These are phyloP conservation scores for Helicoverpa armigera DNA, from an alignment of 1,140 invertebrate species.

Conservation along the genomic window DNA sequence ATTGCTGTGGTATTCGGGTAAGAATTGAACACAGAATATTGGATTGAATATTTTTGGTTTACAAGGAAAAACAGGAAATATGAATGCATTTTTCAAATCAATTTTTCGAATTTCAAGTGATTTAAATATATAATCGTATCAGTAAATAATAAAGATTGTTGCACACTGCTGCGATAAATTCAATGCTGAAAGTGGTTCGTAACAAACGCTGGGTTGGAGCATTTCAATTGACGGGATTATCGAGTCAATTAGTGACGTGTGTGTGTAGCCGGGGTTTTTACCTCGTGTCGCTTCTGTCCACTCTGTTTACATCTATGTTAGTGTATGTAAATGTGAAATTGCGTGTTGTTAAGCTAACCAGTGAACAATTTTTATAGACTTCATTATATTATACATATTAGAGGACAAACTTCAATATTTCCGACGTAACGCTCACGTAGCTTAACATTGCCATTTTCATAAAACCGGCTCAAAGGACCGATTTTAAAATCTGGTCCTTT, in stretches of 20 bases:
- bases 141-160: no score
- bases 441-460: neutral
- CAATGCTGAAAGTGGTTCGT: neutral
- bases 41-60: no score
- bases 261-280: constrained; percentile 10
- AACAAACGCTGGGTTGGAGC: constrained; percentile 17
- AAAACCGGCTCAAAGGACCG: neutral
- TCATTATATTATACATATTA: no score
- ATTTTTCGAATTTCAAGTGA: neutral
- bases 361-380: no score
- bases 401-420: no score
- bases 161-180: neutral
- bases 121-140: no score
- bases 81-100: neutral
- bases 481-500: neutral
- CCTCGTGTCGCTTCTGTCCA: neutral
- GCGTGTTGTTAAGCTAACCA: no score
- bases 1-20: neutral
- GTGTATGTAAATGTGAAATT: neutral
- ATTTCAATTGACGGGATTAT: constrained; percentile 9
- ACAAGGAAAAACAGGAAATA: no score
- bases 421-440: no score
- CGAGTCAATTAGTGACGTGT: constrained; percentile 15
- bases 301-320: neutral
- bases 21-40: no score